Conservation (phyloP, 1,140 invertebrate species). For the Brachionus calyciflorus region DNA sequence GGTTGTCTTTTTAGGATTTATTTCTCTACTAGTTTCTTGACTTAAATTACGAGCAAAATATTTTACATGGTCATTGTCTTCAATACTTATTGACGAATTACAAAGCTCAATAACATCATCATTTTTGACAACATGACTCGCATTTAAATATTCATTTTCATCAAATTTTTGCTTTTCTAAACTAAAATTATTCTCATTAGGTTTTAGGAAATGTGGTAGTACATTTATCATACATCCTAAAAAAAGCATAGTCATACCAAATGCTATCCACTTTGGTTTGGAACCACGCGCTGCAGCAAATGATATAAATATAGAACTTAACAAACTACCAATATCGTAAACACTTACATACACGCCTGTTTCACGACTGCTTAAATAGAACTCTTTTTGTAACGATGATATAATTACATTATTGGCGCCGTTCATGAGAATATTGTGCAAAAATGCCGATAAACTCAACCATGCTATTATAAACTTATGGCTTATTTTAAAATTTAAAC, state of each 20-base stretch:
- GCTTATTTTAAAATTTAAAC: slow-evolving; percentile 21
- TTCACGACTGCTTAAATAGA: slow-evolving; percentile 34
- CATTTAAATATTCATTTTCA: background rate
- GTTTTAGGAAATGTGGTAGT: slow-evolving; percentile 22
- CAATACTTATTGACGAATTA: slow-evolving; percentile 16
- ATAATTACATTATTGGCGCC: slow-evolving; percentile 42
- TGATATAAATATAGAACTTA: slow-evolving; percentile 2
- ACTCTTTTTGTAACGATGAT: slow-evolving; percentile 40
- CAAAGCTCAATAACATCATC: slow-evolving; percentile 9
- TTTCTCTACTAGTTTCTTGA: background rate
- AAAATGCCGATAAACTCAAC: slow-evolving; percentile 12
- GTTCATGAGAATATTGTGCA: slow-evolving; percentile 45
- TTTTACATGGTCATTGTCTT: background rate
- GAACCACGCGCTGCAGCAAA: slow-evolving; percentile 12
- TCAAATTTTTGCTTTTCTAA: too few relatives aligned
- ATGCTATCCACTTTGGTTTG: slow-evolving; percentile 32
- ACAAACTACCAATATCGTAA: slow-evolving; percentile 44
- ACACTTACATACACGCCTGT: slow-evolving; percentile 39
- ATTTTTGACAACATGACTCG: slow-evolving; percentile 3
- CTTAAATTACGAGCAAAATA: background rate
- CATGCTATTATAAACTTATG: slow-evolving; percentile 42
- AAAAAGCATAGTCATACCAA: slow-evolving; percentile 33
- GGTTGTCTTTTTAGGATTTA: background rate
- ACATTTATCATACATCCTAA: slow-evolving; percentile 33
- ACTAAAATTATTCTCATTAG: background rate